A percentile compares a stretch with the other conserved stretches of the same genome.
Evolutionary conservation across 2,113 vertebrate species (phyloP).

Genomic region (Phoenicopterus ruber): DNA sequence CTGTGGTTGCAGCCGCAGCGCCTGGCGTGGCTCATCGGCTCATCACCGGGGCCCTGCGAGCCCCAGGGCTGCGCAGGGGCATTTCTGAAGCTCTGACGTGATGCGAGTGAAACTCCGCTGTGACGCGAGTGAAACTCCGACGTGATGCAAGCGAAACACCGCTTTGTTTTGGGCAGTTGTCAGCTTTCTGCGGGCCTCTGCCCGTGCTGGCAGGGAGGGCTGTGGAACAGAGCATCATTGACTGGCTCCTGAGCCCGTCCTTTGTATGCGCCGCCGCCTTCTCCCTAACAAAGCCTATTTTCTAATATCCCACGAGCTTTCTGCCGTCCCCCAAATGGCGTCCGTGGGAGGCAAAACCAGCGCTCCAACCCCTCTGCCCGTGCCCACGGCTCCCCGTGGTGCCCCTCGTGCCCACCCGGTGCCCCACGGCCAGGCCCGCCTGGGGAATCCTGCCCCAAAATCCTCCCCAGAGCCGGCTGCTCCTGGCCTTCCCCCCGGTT

Average conservation of each 20-base stretch:
- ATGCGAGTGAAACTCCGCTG: neutral
- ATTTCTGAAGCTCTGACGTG: neutral
- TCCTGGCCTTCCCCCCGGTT: neutral
- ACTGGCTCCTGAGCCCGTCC: neutral
- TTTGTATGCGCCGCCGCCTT: neutral
- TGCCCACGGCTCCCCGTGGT: neutral
- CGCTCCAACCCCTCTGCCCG: neutral
- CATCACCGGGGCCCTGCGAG: neutral
- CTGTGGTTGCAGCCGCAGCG: neutral
- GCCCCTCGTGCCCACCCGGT: neutral
- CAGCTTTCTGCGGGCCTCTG: neutral
- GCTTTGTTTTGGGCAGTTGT: neutral
- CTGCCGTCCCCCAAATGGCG: neutral
- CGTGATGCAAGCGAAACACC: neutral
- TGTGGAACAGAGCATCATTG: neutral
- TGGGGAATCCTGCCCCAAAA: neutral
- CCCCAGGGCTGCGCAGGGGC: fast-evolving
- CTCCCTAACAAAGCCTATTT: conserved; percentile 7
- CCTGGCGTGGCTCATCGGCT: neutral
- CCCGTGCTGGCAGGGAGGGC: fast-evolving
- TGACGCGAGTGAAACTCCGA: neutral
- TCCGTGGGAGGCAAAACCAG: neutral
- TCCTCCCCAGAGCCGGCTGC: no score
- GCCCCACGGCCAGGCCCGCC: fast-evolving
- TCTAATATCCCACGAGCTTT: neutral